Conservation (phyloP, 2,888 invertebrate species). For the Galeruca laticollis region DNA sequence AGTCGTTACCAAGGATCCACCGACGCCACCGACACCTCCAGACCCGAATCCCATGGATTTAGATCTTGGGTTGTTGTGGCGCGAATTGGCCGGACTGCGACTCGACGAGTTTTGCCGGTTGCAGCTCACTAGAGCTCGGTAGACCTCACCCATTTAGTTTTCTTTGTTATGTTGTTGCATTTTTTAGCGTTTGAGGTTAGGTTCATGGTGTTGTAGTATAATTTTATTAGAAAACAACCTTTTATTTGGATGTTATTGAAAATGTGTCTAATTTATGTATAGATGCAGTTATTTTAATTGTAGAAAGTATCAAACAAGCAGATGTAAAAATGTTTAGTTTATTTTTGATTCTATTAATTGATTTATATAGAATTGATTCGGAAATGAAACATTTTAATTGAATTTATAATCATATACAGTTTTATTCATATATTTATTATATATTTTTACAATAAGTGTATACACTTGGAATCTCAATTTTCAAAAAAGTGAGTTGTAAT, state of each 20-base stretch:
- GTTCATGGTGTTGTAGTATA: conserved; percentile 18
- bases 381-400: too few relatives aligned
- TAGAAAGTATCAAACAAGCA: conserved; percentile 56
- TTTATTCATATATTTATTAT: too few relatives aligned
- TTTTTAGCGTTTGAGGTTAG: conserved; percentile 55
- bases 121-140: conserved; percentile 66
- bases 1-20: conserved; percentile 63
- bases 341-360: conserved; percentile 10
- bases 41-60: conserved; percentile 60
- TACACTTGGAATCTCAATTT: too few relatives aligned
- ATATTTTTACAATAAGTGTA: too few relatives aligned
- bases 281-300: conserved; percentile 43
- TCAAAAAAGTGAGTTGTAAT: too few relatives aligned
- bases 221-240: conserved; percentile 1
- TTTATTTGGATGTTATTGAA: not conserved
- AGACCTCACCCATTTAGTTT: conserved; percentile 54
- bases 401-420: too few relatives aligned
- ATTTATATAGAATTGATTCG: too few relatives aligned
- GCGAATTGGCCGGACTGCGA: conserved; percentile 66
- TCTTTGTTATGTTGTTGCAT: conserved; percentile 67
- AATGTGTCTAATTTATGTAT: conserved; percentile 24
- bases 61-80: conserved; percentile 66
- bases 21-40: conserved; percentile 55
- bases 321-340: not conserved
- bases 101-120: conserved; percentile 66